phyloP scores from a whole-genome alignment of 1,140 invertebrate genomes.

The Drosophila punjabiensis region DNA sequence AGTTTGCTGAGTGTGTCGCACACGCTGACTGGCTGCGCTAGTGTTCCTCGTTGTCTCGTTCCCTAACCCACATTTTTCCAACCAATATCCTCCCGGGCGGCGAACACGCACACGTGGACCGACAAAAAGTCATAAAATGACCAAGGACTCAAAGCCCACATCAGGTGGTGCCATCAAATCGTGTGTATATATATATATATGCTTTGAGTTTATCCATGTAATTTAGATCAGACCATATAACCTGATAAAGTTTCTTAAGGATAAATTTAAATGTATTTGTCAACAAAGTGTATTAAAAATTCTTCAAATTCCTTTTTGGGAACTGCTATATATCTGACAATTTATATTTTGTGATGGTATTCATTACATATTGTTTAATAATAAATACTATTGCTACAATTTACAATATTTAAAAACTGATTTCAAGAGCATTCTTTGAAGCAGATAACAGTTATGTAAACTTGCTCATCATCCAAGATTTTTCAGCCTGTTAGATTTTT shows the following conservation, averaged over 20 bases:
- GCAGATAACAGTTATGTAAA: not conserved
- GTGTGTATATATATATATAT: constrained; percentile 6
- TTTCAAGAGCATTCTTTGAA: not conserved
- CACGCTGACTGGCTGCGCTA: constrained; percentile 15
- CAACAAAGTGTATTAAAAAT: constrained; percentile 4
- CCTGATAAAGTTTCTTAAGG: not conserved
- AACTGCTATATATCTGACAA: not conserved
- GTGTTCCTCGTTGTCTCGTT: constrained; percentile 2
- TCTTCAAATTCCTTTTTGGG: not conserved
- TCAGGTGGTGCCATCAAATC: constrained; percentile 29
- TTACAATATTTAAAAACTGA: not conserved
- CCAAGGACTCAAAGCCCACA: constrained; percentile 12
- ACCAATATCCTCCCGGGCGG: constrained; percentile 4
- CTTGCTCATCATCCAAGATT: not conserved
- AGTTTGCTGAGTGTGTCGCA: constrained; percentile 56
- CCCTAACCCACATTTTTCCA: constrained; percentile 5
- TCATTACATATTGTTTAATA: not conserved
- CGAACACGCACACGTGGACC: constrained; percentile 2
- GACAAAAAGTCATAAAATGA: constrained; percentile 40
- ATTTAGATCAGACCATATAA: constrained; percentile 14
- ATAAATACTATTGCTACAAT: not conserved
- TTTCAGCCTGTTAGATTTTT: constrained; percentile 28
- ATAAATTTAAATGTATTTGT: not conserved
- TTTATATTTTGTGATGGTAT: not conserved
- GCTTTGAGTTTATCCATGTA: not conserved